Percentiles rank a stretch among this genome's conserved stretches.
Conservation (phyloP, 2,888 invertebrate genomes). For the Agonum fuliginosum region DNA sequence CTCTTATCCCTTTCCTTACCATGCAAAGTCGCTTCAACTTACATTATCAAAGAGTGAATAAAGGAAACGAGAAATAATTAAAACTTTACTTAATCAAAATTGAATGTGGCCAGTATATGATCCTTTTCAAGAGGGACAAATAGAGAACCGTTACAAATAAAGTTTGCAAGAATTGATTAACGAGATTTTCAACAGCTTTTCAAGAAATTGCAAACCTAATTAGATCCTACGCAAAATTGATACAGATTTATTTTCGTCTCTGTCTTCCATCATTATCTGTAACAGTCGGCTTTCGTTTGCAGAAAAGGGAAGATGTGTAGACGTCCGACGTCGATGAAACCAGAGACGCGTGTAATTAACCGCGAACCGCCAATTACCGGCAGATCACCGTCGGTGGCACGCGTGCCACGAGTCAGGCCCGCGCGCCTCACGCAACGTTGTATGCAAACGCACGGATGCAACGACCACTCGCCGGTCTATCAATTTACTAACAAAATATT, state of each 20-base stretch:
- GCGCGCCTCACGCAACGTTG: background rate
- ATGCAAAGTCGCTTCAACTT: background rate
- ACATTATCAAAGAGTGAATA: background rate
- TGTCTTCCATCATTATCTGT: too few species aligned
- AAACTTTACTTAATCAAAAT: background rate
- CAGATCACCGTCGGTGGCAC: background rate
- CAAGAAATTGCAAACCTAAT: too few species aligned
- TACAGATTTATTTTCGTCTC: too few species aligned
- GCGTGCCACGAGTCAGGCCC: background rate
- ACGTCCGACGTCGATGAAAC: too few species aligned
- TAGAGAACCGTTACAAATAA: too few species aligned
- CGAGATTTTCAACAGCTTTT: too few species aligned
- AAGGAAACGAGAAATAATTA: background rate
- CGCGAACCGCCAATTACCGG: background rate
- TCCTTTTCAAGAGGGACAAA: too few species aligned
- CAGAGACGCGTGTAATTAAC: constrained; percentile 4
- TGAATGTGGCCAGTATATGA: background rate
- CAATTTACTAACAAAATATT: constrained; percentile 27
- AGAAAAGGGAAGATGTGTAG: too few species aligned
- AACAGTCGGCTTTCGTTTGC: too few species aligned
- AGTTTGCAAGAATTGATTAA: too few species aligned
- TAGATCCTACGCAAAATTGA: too few species aligned
- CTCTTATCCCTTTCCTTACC: too few species aligned
- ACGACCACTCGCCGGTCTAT: background rate
- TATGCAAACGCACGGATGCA: background rate